A percentile compares a stretch with the other conserved stretches of the same genome.
Conservation (phyloP, 2,888 invertebrate genomes). For the Ochropleura leucogaster region DNA sequence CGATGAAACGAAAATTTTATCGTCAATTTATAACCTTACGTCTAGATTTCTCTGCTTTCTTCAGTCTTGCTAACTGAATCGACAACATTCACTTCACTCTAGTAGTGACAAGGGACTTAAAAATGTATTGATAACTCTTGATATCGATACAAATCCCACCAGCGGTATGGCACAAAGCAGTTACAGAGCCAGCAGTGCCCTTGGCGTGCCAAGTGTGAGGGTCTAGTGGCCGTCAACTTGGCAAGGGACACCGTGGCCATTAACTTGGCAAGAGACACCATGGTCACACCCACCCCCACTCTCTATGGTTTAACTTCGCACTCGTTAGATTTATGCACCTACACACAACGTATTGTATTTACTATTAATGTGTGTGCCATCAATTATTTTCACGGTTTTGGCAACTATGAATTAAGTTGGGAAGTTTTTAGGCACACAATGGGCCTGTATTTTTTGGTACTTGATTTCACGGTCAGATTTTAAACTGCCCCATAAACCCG, state of each 20-base stretch:
- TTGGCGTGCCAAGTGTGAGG: constrained; percentile 66
- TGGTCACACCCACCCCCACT: constrained; percentile 11
- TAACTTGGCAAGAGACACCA: constrained; percentile 33
- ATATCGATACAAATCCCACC: constrained; percentile 22
- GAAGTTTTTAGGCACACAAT: neutral
- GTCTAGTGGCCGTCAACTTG: constrained; percentile 33
- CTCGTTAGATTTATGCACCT: constrained; percentile 25
- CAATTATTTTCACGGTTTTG: constrained; percentile 27
- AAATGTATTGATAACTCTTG: neutral
- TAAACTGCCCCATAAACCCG: neutral
- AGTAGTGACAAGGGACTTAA: too few relatives aligned
- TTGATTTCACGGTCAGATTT: neutral
- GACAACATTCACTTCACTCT: neutral
- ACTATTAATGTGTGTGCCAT: constrained; percentile 1
- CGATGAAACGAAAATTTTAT: neutral
- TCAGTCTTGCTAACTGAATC: neutral
- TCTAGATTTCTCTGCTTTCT: neutral
- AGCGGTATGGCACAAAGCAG: neutral
- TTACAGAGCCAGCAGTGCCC: constrained; percentile 42
- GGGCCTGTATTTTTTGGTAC: neutral
- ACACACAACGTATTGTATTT: constrained; percentile 8
- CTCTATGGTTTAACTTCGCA: constrained; percentile 16
- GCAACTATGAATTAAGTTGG: neutral
- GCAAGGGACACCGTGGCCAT: constrained; percentile 25
- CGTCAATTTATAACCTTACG: too few relatives aligned